phyloP scores from a whole-genome alignment of 2,888 invertebrate species.

The Ferrisia virgata region DNA sequence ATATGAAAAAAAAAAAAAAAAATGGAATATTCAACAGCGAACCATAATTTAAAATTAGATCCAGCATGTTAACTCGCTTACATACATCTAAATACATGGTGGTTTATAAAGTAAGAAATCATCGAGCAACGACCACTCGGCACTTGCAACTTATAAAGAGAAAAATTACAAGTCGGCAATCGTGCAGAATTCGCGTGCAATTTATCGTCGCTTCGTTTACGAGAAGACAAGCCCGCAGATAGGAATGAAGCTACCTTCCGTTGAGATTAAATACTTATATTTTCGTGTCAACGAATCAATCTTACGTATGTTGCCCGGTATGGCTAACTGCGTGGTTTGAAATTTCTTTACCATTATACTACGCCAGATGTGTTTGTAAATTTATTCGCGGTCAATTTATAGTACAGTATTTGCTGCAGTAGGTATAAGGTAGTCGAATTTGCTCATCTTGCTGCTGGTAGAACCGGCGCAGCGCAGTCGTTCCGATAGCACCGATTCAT shows the following conservation, averaged over 20 bases:
- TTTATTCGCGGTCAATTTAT: too few relatives aligned
- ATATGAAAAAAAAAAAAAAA: not conserved
- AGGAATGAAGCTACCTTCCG: not conserved
- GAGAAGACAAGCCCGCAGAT: not conserved
- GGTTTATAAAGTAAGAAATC: not conserved
- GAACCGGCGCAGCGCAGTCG: not conserved
- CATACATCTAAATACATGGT: not conserved
- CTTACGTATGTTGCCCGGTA: not conserved
- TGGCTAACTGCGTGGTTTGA: not conserved
- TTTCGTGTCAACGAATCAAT: conserved; percentile 5
- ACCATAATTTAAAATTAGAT: not conserved
- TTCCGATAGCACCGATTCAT: not conserved
- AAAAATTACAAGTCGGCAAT: not conserved
- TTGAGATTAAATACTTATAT: not conserved
- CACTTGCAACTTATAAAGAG: not conserved
- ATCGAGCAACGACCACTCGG: not conserved
- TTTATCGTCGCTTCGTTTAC: not conserved
- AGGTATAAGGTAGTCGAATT: not conserved
- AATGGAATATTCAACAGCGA: not conserved
- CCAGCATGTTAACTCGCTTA: not conserved
- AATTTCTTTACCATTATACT: too few relatives aligned
- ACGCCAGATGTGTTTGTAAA: too few relatives aligned
- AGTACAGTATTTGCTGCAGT: too few relatives aligned
- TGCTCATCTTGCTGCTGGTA: not conserved
- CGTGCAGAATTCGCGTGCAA: not conserved